A percentile compares a stretch with the other conserved stretches of the same genome.
Conservation (phyloP, 2,888 invertebrate species). For the Spilarctia lutea region DNA sequence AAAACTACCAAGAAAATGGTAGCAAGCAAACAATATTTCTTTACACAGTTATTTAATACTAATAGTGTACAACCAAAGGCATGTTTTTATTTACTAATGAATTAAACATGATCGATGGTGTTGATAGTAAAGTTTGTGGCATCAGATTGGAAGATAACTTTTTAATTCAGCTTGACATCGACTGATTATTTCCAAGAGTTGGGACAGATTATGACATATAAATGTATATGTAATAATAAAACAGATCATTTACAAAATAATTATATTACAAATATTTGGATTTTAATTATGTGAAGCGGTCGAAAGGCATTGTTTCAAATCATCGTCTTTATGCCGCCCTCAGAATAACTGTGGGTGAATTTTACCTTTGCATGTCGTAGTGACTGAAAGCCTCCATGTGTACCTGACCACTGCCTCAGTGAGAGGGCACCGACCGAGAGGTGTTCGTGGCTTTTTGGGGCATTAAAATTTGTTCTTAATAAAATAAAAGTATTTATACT, state of each 20-base stretch:
- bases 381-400: no score
- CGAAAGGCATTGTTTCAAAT: background rate
- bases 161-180: constrained; percentile 13
- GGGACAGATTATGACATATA: background rate
- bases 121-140: constrained; percentile 42
- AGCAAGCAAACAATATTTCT: constrained; percentile 11
- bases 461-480: no score
- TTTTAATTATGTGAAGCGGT: no score
- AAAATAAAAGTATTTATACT: no score
- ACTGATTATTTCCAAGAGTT: constrained; percentile 18
- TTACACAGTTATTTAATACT: constrained; percentile 10
- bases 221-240: no score
- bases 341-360: no score
- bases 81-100: constrained; percentile 28
- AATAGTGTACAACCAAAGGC: constrained; percentile 5
- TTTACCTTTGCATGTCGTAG: no score
- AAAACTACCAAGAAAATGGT: constrained; percentile 15
- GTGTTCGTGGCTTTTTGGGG: no score
- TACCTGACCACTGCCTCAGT: no score
- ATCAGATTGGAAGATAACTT: constrained; percentile 1
- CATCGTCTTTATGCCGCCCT: no score
- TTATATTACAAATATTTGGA: background rate
- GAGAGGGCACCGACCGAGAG: no score
- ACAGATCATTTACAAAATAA: background rate
- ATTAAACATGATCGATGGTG: constrained; percentile 21